phyloP scores from a whole-genome alignment of 2,888 invertebrate genomes.

The Drosophila kokeensis region DNA sequence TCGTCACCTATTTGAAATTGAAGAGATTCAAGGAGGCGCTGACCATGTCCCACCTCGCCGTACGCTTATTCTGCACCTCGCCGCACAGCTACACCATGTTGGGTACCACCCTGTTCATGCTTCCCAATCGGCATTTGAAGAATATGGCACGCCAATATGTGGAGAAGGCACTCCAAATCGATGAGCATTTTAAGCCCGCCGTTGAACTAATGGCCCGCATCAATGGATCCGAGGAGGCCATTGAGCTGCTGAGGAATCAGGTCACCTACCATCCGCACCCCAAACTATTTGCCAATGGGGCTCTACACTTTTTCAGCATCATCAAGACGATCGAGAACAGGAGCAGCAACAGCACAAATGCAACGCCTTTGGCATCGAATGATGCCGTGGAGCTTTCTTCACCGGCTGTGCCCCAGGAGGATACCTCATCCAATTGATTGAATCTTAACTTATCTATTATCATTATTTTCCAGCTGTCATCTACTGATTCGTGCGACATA shows the following conservation, averaged over 20 bases:
- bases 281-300: slow-evolving; percentile 80
- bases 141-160: slow-evolving; percentile 89
- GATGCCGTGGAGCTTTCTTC: slow-evolving; percentile 83
- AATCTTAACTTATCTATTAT: neutral
- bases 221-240: slow-evolving; percentile 89
- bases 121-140: slow-evolving; percentile 86
- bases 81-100: slow-evolving; percentile 91
- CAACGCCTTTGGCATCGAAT: slow-evolving; percentile 74
- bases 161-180: slow-evolving; percentile 90
- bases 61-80: slow-evolving; percentile 90
- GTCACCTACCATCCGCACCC: slow-evolving; percentile 85
- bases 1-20: slow-evolving; percentile 90
- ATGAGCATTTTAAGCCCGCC: slow-evolving; percentile 90
- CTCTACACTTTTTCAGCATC: slow-evolving; percentile 84
- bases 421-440: slow-evolving; percentile 82
- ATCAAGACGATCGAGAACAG: slow-evolving; percentile 18
- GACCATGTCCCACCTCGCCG: slow-evolving; percentile 89
- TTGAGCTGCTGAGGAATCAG: slow-evolving; percentile 89
- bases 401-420: slow-evolving; percentile 82
- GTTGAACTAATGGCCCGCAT: slow-evolving; percentile 90
- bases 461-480: neutral
- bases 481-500: neutral
- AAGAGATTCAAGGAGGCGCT: slow-evolving; percentile 90
- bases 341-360: slow-evolving; percentile 32
- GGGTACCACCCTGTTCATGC: slow-evolving; percentile 88